Evolutionary conservation across 2,113 vertebrate genomes (phyloP), one percentile per base, ranked within the genome.

Genomic region (Chaetorhynchus papuensis): DNA sequence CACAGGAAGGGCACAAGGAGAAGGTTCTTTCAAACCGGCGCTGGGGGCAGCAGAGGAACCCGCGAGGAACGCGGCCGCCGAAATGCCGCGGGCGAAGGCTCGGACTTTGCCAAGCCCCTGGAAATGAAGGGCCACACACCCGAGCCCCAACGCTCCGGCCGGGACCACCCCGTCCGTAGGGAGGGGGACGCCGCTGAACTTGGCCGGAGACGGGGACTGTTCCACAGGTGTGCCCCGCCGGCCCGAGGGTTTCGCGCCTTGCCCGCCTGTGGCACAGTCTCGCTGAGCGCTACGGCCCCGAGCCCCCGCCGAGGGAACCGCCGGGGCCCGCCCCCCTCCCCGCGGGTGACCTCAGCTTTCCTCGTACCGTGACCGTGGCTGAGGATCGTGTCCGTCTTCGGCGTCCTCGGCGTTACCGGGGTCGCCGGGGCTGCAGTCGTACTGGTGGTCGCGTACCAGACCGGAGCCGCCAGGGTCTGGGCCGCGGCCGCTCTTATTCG

Each of bases 391-490:
- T n/a, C 24, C 16, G 15, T 16, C 22, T 13, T 59, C 57, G 57
- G 57, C n/a, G n/a, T 35, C 56, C 6, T 52, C 54, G 37, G 71
- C 14, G 61, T 22, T 49, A 24, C 35, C 44, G 28, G 21, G 15
- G 15, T 9, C 11, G 41, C 66, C 66, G 41, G 44, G 71, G 45
- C 45, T 16, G 12, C 54, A 15, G 22, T 3, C 23, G n/a, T 15
- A 28, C 8, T 3, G 39, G 17, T 11, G 52, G 6, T 6, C 6
- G 12, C 1, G 23, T 28, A 19, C 8, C 15, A 10, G 4, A 5
- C 14, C 15, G 2, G 19, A 39, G 41, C 49, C 57, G 11, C 15
- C 47, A 2, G 3, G 4, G 3, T 2, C 2, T 2, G 12, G 23
- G 45, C 74, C 47, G 33, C n/a, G 28, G 64, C 64, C 74, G 65